Base-by-base conservation (phyloP, 30 jellyfish, hydroid and myxozoan species). In the Cassiopea andromeda region DNA sequence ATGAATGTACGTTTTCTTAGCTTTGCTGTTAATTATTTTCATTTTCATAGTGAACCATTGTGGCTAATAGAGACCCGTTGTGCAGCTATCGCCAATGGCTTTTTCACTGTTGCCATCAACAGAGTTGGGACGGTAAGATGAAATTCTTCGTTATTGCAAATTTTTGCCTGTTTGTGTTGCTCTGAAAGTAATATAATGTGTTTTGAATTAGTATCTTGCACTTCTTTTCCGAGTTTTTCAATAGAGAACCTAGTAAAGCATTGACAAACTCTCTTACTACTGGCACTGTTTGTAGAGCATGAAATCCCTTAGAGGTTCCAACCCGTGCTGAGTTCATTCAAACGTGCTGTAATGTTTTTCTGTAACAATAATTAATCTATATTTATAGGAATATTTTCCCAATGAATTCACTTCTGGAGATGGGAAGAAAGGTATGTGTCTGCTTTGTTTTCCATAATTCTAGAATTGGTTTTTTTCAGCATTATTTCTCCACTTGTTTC, bases 61-160 rank as follows among this genome's bases (percentile, higher is more conserved):
- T 96, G 99, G 99, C 99, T 98, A 1, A 92, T 96, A 57, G 99
- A 96, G 84, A 98, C 99, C 18, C 88, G 99, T 8, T 96, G 99
- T 89, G 98, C 98, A 45, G 98, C 99, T 12, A 96, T 96, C 16
- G 99, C 99, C 10, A 96, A 96, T 79, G 97, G 97, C 5, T 96
- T 84, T 64, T 96, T 96, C 84, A 91, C 99, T 19, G 99, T 88
- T 1, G 98, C 97, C 14, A 96, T 96, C 80, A 96, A 96, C 85
- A 89, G 99, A 74, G 98, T 96, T 50, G 99, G 99, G 48, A 96
- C 97, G 86, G 97, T 85, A 81, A 85, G 94, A 61, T 2, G 9
- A 9, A 50, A 9, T 9, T 9, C 64, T 50, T 50, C 8, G 5
- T 2, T 47, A 47, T 50, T 5, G 9, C 5, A 50, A 50, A 50